Percentiles rank a stretch among this genome's conserved stretches.
Conservation (phyloP, 2,888 invertebrate genomes). For the Selenia dentaria region DNA sequence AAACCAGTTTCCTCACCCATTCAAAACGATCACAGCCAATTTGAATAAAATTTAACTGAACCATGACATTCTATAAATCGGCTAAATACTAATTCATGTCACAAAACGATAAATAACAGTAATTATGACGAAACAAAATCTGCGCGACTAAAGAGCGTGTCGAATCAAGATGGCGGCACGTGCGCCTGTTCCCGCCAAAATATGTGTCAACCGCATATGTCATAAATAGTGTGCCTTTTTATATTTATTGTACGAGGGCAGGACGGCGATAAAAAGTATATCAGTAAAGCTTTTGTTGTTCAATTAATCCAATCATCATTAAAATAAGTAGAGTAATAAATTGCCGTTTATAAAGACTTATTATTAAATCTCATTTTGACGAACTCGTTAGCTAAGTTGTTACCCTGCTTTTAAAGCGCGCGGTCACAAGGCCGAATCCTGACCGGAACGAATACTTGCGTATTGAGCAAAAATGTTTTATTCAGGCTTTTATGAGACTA, state of each 20-base stretch:
- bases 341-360: too few relatives aligned
- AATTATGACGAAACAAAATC: constrained; percentile 61
- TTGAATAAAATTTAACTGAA: constrained; percentile 55
- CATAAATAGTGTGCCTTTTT: constrained; percentile 44
- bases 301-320: too few relatives aligned
- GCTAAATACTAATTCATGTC: constrained; percentile 40
- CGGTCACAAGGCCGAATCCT: too few relatives aligned
- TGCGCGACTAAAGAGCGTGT: constrained; percentile 53
- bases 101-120: constrained; percentile 55
- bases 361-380: too few relatives aligned
- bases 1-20: constrained; percentile 34
- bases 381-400: too few relatives aligned
- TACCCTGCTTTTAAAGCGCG: too few relatives aligned
- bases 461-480: too few relatives aligned
- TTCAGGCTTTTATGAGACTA: too few relatives aligned
- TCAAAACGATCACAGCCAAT: constrained; percentile 43
- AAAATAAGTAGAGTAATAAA: too few relatives aligned
- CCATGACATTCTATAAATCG: constrained; percentile 46
- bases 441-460: too few relatives aligned
- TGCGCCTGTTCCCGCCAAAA: constrained; percentile 61
- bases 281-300: neutral
- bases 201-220: constrained; percentile 54
- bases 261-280: neutral
- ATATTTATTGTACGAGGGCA: constrained; percentile 26
- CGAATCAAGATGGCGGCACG: constrained; percentile 72